phyloP scores from a whole-genome alignment of 2,797 vertebrate genomes.

The Argyrosomus regius region DNA sequence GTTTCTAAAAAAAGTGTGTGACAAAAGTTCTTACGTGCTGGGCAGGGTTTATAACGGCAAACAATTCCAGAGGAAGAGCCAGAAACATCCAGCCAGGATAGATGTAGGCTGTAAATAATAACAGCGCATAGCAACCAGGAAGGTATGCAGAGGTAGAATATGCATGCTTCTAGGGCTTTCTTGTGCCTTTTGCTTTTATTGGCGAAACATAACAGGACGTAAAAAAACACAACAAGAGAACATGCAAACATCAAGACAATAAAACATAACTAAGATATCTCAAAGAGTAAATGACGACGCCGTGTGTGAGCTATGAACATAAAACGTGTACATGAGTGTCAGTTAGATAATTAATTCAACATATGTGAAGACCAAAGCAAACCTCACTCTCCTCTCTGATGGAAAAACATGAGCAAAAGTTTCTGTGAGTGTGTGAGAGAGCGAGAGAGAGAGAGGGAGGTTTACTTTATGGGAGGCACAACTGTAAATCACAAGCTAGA shows the following conservation, averaged over 20 bases:
- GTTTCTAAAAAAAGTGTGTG: slow-evolving; percentile 45
- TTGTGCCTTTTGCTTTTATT: background rate
- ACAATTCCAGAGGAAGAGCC: slow-evolving; percentile 51
- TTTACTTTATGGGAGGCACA: slow-evolving; percentile 46
- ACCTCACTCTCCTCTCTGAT: background rate
- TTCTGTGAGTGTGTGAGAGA: background rate
- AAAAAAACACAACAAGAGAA: slow-evolving; percentile 16
- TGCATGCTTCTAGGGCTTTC: background rate
- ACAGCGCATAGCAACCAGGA: slow-evolving; percentile 65
- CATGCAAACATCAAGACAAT: background rate
- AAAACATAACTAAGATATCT: background rate
- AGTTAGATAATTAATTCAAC: background rate
- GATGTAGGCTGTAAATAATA: slow-evolving; percentile 64
- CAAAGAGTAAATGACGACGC: background rate
- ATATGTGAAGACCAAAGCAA: background rate
- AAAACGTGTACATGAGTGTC: too few relatives aligned
- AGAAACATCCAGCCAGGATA: slow-evolving; percentile 48
- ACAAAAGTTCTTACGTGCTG: slow-evolving; percentile 65
- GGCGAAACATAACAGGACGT: background rate
- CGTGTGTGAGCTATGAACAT: too few relatives aligned
- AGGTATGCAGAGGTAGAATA: slow-evolving; percentile 32
- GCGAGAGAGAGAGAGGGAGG: slow-evolving; percentile 8
- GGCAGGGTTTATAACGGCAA: slow-evolving; percentile 41
- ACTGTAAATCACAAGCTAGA: slow-evolving; percentile 65
- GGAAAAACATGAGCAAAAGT: background rate